These are phyloP conservation scores for Hystrix cristata DNA, from an alignment of 2,113 vertebrate species.

Conservation along the genomic window DNA sequence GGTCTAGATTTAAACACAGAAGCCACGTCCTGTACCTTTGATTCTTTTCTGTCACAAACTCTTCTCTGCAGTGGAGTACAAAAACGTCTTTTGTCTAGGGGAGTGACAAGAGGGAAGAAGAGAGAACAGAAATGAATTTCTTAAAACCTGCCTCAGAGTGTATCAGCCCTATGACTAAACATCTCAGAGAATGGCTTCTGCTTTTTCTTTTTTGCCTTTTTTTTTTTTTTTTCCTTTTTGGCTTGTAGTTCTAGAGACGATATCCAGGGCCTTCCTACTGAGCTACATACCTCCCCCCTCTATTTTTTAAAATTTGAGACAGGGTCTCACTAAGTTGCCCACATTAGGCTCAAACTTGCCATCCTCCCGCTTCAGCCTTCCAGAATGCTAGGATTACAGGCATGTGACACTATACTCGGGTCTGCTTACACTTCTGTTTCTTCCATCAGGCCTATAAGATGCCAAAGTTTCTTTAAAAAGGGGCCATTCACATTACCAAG, in stretches of 20 bases:
- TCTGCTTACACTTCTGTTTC: not conserved
- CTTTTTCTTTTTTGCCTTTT: not conserved
- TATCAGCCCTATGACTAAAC: not conserved
- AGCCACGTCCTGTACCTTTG: not conserved
- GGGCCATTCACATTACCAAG: not conserved
- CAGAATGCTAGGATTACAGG: not conserved
- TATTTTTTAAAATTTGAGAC: not conserved
- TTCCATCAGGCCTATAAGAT: not conserved
- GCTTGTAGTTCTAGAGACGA: not conserved
- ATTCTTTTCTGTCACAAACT: not conserved
- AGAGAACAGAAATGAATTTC: conserved; percentile 24
- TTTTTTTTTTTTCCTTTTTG: not conserved
- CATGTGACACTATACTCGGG: not conserved
- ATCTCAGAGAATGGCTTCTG: not conserved
- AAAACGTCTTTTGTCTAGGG: not conserved
- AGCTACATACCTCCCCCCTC: not conserved
- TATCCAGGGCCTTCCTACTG: not conserved
- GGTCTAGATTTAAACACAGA: not conserved
- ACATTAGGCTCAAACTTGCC: not conserved
- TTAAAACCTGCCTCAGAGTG: not conserved
- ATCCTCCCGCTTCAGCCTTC: not conserved
- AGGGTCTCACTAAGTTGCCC: not conserved
- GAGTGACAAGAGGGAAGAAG: not conserved
- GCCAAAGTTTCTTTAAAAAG: not conserved
- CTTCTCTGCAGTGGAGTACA: not conserved